These are phyloP conservation scores for Channa argus DNA, from an alignment of 2,113 vertebrate species.

Conservation along the genomic window DNA sequence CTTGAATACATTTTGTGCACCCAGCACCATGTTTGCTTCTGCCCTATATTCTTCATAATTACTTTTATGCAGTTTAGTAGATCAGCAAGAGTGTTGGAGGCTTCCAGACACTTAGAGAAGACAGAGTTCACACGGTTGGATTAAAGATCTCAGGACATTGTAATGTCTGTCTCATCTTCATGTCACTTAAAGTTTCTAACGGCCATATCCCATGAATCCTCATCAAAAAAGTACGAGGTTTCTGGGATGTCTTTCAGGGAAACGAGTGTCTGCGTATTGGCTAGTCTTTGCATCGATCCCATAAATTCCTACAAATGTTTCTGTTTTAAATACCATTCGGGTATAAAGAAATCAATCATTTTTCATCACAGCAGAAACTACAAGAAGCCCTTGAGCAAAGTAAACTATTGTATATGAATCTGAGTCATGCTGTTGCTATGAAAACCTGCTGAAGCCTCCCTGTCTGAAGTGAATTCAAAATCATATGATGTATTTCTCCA, in stretches of 20 bases:
- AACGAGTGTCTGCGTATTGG: neutral
- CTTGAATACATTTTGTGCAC: neutral
- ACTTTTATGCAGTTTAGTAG: neutral
- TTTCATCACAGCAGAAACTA: neutral
- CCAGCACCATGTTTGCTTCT: neutral
- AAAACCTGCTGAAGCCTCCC: neutral
- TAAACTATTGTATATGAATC: neutral
- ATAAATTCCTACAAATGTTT: too few species aligned
- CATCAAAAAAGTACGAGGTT: neutral
- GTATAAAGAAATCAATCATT: neutral
- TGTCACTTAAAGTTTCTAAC: neutral
- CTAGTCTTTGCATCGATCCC: neutral
- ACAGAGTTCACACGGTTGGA: neutral
- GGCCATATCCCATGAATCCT: neutral
- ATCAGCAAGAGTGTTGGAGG: neutral
- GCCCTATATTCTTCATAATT: neutral
- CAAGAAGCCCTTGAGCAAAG: neutral
- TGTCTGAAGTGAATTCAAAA: neutral
- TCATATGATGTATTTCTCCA: neutral
- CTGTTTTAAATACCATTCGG: neutral
- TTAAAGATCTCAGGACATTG: neutral
- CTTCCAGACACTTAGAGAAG: too few species aligned
- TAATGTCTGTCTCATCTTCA: slow-evolving; percentile 8
- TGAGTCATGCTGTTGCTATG: neutral
- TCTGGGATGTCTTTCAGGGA: too few species aligned